Conservation (phyloP, 2,888 invertebrate genomes). For the Dolichomitus sp. region DNA sequence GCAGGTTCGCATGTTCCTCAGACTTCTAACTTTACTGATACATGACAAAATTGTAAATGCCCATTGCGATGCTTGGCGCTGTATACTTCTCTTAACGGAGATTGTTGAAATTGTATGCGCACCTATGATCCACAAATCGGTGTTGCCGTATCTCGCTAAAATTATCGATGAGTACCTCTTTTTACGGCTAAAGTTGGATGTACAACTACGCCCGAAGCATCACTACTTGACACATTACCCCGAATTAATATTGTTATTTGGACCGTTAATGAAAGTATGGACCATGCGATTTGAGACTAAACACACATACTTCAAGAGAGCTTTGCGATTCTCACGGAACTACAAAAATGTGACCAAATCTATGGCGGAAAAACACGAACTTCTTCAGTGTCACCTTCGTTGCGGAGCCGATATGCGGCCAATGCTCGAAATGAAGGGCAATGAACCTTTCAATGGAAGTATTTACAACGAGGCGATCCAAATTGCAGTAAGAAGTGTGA, state of each 20-base stretch:
- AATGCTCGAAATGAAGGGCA: slow-evolving; percentile 26
- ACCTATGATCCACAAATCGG: slow-evolving; percentile 63
- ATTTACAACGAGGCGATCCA: slow-evolving; percentile 45
- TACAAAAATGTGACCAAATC: slow-evolving; percentile 65
- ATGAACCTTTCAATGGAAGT: slow-evolving; percentile 8
- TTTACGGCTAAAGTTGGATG: slow-evolving; percentile 25
- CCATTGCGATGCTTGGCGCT: slow-evolving; percentile 63
- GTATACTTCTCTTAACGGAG: slow-evolving; percentile 64
- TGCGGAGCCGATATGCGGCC: slow-evolving; percentile 43
- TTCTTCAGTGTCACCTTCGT: slow-evolving; percentile 58
- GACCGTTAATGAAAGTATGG: slow-evolving; percentile 66
- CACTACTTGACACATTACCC: slow-evolving; percentile 65
- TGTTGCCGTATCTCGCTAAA: slow-evolving; percentile 27
- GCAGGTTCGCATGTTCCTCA: slow-evolving; percentile 45
- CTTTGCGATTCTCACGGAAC: slow-evolving; percentile 60
- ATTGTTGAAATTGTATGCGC: slow-evolving; percentile 70
- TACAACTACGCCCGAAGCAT: slow-evolving; percentile 65
- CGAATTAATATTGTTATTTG: slow-evolving; percentile 57
- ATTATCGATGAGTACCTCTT: slow-evolving; percentile 56
- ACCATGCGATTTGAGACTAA: slow-evolving; percentile 71
- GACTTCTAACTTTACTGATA: slow-evolving; percentile 48
- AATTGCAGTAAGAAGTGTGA: background rate
- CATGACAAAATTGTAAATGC: slow-evolving; percentile 44
- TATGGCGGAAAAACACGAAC: slow-evolving; percentile 58
- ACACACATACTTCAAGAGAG: slow-evolving; percentile 70